Conservation (phyloP, 2,113 vertebrate genomes). For the Laticauda laticaudata region DNA sequence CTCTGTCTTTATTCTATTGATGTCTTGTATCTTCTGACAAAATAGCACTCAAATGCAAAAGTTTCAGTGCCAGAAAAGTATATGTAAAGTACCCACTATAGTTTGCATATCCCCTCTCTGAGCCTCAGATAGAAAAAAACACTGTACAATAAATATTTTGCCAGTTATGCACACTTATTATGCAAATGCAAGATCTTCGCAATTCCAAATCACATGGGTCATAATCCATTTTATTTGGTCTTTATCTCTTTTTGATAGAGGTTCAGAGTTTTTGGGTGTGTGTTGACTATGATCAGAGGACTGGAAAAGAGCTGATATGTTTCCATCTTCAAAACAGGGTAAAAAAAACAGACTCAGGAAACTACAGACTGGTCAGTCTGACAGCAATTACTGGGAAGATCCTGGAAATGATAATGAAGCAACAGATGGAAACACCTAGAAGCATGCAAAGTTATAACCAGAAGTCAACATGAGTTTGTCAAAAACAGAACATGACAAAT, state of each 20-base stretch:
- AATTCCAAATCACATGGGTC: not conserved
- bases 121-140: not conserved
- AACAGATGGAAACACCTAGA: not conserved
- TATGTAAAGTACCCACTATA: not conserved
- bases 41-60: not conserved
- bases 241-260: not conserved
- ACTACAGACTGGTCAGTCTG: not conserved
- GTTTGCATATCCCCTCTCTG: not conserved
- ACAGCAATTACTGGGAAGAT: too few species aligned
- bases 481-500: not conserved
- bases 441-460: not conserved
- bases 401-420: not conserved
- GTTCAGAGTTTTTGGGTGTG: not conserved
- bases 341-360: not conserved
- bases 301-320: not conserved
- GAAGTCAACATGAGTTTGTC: not conserved
- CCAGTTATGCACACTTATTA: not conserved
- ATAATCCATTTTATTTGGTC: not conserved
- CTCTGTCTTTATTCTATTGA: not conserved
- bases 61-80: not conserved
- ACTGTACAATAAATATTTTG: not conserved
- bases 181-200: not conserved
- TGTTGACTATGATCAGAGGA: not conserved
- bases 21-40: not conserved
- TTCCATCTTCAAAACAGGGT: not conserved